Evolutionary conservation across 2,888 invertebrate species (phyloP).

Genomic region (Pseudeuparius sepicola): DNA sequence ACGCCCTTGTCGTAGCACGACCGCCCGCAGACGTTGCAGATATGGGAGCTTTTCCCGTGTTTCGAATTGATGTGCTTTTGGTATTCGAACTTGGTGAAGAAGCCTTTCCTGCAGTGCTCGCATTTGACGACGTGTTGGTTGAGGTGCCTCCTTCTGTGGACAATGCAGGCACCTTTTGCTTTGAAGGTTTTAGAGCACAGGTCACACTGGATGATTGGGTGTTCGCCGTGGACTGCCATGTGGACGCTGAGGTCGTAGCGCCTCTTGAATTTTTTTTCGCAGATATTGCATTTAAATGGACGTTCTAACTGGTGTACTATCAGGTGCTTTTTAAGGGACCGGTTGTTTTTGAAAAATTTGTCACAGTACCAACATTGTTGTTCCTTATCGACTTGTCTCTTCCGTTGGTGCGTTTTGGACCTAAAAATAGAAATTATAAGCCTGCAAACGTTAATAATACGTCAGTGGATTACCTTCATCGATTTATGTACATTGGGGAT

Average conservation of each 20-base stretch:
- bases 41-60: conserved; percentile 24
- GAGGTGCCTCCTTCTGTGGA: conserved; percentile 45
- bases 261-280: conserved; percentile 35
- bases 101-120: conserved; percentile 27
- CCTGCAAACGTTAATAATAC: too few relatives aligned
- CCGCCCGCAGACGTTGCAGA: conserved; percentile 23
- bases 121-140: conserved; percentile 43
- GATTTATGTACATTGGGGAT: too few relatives aligned
- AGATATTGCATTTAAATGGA: conserved; percentile 35
- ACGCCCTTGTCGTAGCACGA: conserved; percentile 25
- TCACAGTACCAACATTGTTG: conserved; percentile 13
- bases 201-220: conserved; percentile 36
- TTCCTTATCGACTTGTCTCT: too few relatives aligned
- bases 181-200: conserved; percentile 47
- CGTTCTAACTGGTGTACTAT: conserved; percentile 13
- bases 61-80: conserved; percentile 27
- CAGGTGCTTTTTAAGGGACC: conserved; percentile 15
- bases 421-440: too few relatives aligned
- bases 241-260: conserved; percentile 27
- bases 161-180: conserved; percentile 33
- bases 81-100: conserved; percentile 31
- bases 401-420: too few relatives aligned
- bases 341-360: conserved; percentile 11
- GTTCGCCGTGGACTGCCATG: conserved; percentile 18
- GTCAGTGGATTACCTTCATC: too few relatives aligned